Evolutionary conservation across 2,797 vertebrate genomes (phyloP), one percentile per base, ranked within the genome.

Genomic region (Dromococcyx pavoninus): DNA sequence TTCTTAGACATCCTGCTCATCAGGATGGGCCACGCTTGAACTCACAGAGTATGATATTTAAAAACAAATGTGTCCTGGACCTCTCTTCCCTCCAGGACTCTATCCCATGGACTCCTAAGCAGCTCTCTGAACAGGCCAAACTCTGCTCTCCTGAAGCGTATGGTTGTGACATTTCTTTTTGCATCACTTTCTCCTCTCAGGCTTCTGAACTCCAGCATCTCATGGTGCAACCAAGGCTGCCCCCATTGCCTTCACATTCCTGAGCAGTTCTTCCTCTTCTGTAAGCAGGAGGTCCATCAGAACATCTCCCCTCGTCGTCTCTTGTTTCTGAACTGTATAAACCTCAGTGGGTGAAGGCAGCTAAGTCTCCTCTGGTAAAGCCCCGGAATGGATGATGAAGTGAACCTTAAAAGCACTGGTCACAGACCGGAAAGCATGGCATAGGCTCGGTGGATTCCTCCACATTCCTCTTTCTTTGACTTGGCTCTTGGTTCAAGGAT

Each of bases 211-310:
- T 69, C 66, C 7, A 17, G 13, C 24, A 50, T 33, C 50, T 17
- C 0, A 0, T 3, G 5, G 4, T 35, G 22, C 27, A 86, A 23
- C 17, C 17, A 60, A 41, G 27, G n/a, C 41, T 65, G 28, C 10
- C 3, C n/a, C 12, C 27, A 9, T 5, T 5, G 60, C 11, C 19
- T 56, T 50, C 27, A 9, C 30, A 6, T 44, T 80, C 44, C 22
- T 54, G 17, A 64, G 33, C 33, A 80, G 18, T 8, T 74, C 5
- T 30, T 54, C 64, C 39, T 48, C 54, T 72, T 85, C 48, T 35
- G 28, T 43, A 57, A 84, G 54, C 6, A n/a, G 18, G 24, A 87
- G 53, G 35, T 35, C 30, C 78, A 53, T 13, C 43, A 83, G 11
- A 75, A 16, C 24, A 43, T 11, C 11, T 51, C 24, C 17, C 7